Evolutionary conservation across 2,888 invertebrate species (phyloP).

Genomic region (Euclidia mi): DNA sequence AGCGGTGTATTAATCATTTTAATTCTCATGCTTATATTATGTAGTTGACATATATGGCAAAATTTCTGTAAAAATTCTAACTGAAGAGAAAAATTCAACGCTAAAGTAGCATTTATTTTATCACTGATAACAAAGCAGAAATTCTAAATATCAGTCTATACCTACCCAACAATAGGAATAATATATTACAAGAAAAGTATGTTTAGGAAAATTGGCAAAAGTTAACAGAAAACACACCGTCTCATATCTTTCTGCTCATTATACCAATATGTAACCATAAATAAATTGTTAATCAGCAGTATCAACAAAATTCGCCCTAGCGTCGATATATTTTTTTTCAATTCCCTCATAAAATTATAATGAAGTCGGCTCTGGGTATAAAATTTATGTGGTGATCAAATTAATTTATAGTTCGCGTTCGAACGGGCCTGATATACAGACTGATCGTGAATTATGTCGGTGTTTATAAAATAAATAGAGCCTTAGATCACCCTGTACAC

Average conservation of each 20-base stretch:
- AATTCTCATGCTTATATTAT: too few species aligned
- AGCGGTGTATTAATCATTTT: too few species aligned
- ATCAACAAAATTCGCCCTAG: conserved; percentile 5
- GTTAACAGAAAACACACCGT: not conserved
- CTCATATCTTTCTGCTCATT: not conserved
- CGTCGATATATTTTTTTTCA: conserved; percentile 38
- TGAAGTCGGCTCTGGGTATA: conserved; percentile 35
- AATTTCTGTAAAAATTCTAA: too few species aligned
- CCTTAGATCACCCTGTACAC: conserved; percentile 20
- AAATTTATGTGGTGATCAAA: conserved; percentile 61
- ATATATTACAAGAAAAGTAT: too few species aligned
- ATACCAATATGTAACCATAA: not conserved
- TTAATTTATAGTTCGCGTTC: conserved; percentile 59
- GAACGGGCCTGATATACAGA: conserved; percentile 35
- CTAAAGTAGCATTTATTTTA: too few species aligned
- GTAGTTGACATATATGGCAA: too few species aligned
- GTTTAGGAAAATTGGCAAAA: too few species aligned
- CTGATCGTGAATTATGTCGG: conserved; percentile 37
- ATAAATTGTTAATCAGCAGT: conserved; percentile 10
- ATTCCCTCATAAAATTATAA: conserved; percentile 46
- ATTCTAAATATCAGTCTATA: too few species aligned
- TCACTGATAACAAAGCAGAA: too few species aligned
- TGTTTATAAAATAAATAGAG: conserved; percentile 40
- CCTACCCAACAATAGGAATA: too few species aligned
- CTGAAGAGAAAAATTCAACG: too few species aligned